Evolutionary conservation across 2,797 vertebrate species (phyloP).

Genomic region (Eupleurogrammus muticus): DNA sequence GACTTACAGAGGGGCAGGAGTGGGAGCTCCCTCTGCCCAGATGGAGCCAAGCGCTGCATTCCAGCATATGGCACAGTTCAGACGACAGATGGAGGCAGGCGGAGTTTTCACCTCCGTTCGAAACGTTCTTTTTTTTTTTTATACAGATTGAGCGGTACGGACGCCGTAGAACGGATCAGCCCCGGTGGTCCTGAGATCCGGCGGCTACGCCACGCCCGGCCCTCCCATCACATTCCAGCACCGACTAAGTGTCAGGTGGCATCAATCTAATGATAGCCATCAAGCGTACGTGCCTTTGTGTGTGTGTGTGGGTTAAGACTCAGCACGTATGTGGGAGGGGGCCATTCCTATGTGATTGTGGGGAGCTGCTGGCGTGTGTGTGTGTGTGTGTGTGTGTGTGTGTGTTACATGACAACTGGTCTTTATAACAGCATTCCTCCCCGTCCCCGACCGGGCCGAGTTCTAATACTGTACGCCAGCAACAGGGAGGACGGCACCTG

Average conservation of each 20-base stretch:
- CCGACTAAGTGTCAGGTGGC: conserved; percentile 83
- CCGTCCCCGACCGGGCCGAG: conserved; percentile 22
- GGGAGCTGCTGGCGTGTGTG: conserved; percentile 40
- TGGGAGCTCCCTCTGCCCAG: conserved; percentile 48
- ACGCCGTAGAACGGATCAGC: conserved; percentile 55
- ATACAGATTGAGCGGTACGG: too few species aligned
- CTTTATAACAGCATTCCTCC: conserved; percentile 68
- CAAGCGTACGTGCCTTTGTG: conserved; percentile 77
- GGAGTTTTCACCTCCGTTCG: conserved; percentile 47
- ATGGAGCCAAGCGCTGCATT: conserved; percentile 64
- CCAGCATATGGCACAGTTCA: conserved; percentile 74
- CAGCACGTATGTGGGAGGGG: conserved; percentile 60
- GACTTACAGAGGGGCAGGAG: conserved; percentile 19
- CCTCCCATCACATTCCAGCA: conserved; percentile 77
- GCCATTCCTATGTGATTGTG: conserved; percentile 66
- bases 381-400: conserved; percentile 18
- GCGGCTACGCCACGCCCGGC: conserved; percentile 59
- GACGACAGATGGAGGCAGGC: conserved; percentile 73
- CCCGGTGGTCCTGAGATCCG: conserved; percentile 59
- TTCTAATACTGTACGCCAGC: conserved; percentile 30
- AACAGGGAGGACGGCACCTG: conserved; percentile 30
- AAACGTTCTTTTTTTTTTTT: too few species aligned
- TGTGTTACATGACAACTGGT: conserved; percentile 66
- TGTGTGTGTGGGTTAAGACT: conserved; percentile 61
- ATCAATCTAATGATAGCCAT: conserved; percentile 82